Base-by-base conservation (phyloP, 2,888 invertebrate genomes). In the Rhogogaster chlorosoma region DNA sequence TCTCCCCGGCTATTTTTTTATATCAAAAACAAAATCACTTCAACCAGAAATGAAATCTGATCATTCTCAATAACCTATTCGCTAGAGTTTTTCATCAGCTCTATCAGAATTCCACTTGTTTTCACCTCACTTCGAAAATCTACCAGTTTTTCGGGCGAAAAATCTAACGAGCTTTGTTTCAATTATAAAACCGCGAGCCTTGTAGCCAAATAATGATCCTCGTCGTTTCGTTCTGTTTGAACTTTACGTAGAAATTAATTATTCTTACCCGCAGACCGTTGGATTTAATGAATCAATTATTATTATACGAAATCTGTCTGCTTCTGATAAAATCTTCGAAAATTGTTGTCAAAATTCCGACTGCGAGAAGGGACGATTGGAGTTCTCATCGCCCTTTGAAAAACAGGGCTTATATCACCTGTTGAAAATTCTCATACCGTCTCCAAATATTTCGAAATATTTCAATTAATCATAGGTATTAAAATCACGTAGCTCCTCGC, bases 381-480 rank as follows among this genome's bases (percentile, higher is more conserved):
- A 57, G 22, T 22, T 57, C 22, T n/a, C 22, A 22, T 57, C 22
- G n/a, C 18, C 9, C 18, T 57, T 57, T 57, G 7, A 57, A 57
- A n/a, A 57, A 57, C 57, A 22, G 26, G 22, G 7, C 12, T 12
- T 26, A 10, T 61, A 26, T 26, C 9, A 61, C 61, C 61, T 61
- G 61, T 61, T 61, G 61, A 61, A 61, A 61, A 61, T 71, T 71
- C 70, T 4, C 32, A 32, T 2, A 38, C 0, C n/a, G 70, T 71
- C 7, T 36, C 36, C 38, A n/a, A 18, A 71, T n/a, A 71, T 71
- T 71, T 71, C 70, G 70, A 22, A 71, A 38, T 38, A 71, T 71
- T 71, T 71, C 38, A 71, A 71, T 71, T n/a, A 49, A n/a, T 49
- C 15, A 26, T 61, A 61, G 26, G 38, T 70, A 70, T 70, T 70